phyloP scores from a whole-genome alignment of 2,888 invertebrate species.

The Strigamia crassipes region DNA sequence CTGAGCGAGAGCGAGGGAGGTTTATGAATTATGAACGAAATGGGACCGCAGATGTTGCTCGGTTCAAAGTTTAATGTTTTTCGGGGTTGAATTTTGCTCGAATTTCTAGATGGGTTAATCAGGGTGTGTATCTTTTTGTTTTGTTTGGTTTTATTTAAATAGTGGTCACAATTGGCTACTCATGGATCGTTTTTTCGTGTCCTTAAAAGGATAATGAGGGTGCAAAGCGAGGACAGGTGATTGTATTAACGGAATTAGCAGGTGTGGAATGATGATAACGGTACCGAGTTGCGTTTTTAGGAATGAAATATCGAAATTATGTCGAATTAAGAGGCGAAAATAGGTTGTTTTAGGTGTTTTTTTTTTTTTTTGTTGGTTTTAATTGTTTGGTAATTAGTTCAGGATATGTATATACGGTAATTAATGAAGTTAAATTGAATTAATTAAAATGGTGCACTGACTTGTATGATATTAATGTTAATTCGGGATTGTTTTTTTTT shows the following conservation, averaged over 20 bases:
- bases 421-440: neutral
- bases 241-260: conserved; percentile 19
- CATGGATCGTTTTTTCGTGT: neutral
- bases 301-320: neutral
- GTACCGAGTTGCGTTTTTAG: neutral
- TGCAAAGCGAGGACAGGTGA: conserved; percentile 13
- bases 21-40: conserved; percentile 15
- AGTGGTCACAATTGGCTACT: conserved; percentile 20
- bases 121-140: neutral
- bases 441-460: neutral
- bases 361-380: neutral
- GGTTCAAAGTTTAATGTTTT: too few species aligned
- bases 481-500: neutral
- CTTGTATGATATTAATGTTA: neutral
- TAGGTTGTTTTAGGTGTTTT: neutral
- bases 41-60: neutral
- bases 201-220: conserved; percentile 7
- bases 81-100: too few species aligned
- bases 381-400: neutral
- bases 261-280: neutral
- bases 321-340: neutral
- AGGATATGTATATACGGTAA: neutral
- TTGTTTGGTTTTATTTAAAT: neutral
- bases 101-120: neutral
- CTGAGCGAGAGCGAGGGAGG: neutral